Percentiles rank a stretch among this genome's conserved stretches.
These are phyloP conservation scores for Galerucella nymphaeae DNA, from an alignment of 2,888 invertebrate species.

Conservation along the genomic window DNA sequence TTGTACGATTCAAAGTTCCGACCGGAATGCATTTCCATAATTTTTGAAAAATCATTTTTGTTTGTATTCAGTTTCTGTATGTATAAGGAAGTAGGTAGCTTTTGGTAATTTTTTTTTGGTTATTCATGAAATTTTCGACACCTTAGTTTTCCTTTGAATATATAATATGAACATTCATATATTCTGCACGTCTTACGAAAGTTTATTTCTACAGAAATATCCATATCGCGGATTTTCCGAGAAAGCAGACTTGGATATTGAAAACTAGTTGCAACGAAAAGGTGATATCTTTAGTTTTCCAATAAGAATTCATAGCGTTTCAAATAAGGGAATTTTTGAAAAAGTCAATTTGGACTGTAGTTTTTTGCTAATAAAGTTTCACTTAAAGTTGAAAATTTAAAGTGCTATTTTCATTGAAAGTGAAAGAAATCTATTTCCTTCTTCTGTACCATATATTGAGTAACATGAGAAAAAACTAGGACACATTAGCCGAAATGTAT, in stretches of 20 bases:
- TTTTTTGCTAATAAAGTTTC: too few relatives aligned
- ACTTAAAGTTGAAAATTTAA: too few relatives aligned
- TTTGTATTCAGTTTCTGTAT: neutral
- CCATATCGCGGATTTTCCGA: neutral
- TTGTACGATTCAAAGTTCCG: neutral
- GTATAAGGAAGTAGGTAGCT: neutral
- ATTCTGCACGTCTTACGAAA: conserved; percentile 1
- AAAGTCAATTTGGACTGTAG: too few relatives aligned
- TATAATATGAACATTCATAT: conserved; percentile 1
- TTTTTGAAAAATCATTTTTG: neutral
- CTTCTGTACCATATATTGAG: too few relatives aligned
- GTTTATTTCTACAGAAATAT: neutral
- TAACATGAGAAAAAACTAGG: too few relatives aligned
- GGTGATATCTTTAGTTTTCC: neutral
- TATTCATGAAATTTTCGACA: neutral
- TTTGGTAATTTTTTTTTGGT: conserved; percentile 5
- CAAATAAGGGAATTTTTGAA: too few relatives aligned
- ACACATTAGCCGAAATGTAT: too few relatives aligned
- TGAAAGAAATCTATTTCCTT: too few relatives aligned
- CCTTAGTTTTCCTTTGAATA: neutral
- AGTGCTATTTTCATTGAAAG: too few relatives aligned
- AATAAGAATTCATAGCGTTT: too few relatives aligned
- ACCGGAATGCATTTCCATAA: conserved; percentile 4
- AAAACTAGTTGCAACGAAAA: neutral
- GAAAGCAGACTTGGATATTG: neutral